A percentile compares a stretch with the other conserved stretches of the same genome.
Conservation (phyloP, 2,797 vertebrate species). For the Eulemur albifrons region DNA sequence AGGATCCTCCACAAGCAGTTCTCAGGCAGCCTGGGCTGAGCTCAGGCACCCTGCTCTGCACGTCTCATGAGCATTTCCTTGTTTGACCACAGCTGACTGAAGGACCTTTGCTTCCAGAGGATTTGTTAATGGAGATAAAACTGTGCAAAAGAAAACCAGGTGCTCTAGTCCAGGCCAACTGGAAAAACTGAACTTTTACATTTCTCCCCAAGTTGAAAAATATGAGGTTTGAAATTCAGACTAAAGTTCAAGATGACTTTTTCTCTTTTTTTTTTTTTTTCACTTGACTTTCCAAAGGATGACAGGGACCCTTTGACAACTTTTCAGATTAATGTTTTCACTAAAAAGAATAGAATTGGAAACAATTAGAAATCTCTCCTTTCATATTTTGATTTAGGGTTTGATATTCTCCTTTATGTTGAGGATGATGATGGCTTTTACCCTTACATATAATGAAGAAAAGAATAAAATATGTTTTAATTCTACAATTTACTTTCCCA, state of each 20-base stretch:
- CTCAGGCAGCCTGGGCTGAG: neutral
- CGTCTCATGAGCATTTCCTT: neutral
- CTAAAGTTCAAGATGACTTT: neutral
- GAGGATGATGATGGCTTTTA: neutral
- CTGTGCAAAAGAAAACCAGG: neutral
- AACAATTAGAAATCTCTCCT: neutral
- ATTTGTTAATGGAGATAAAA: neutral
- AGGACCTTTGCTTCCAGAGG: neutral
- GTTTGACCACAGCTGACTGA: neutral
- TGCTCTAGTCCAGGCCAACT: neutral
- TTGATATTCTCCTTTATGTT: neutral
- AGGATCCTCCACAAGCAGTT: neutral
- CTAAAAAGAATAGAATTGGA: neutral
- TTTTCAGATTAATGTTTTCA: slow-evolving; percentile 22
- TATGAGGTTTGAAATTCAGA: neutral
- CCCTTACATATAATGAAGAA: neutral
- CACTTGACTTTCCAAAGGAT: neutral
- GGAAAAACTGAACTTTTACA: neutral
- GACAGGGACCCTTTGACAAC: neutral
- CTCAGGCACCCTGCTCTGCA: neutral
- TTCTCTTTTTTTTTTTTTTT: neutral
- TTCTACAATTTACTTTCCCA: neutral
- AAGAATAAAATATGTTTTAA: slow-evolving; percentile 3
- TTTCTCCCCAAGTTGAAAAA: neutral
- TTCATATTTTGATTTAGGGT: slow-evolving; percentile 4